Base-by-base conservation (phyloP, 2,113 vertebrate species). In the Etheostoma spectabile region DNA sequence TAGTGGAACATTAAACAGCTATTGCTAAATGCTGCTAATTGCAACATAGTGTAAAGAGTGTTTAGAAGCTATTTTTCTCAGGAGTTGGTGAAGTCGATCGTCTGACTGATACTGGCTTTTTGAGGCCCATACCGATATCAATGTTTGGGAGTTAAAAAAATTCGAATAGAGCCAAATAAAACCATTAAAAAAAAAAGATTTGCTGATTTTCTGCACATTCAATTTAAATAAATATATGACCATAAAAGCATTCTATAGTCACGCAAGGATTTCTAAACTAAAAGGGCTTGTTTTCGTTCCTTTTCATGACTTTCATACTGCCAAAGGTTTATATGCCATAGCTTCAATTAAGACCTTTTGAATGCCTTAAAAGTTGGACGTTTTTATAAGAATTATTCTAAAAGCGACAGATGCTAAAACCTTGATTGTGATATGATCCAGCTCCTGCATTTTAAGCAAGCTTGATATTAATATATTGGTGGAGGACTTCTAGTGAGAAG, bases 361-460 rank as follows among this genome's bases (percentile, higher is more conserved):
- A 74, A 73, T 6, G 11, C 14, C 22, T 30, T 52, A 7, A 49
- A 77, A 81, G 69, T 74, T 49, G 27, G 30, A 27, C 45, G 2
- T 51, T 60, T 67, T 68, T 24, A 16, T 0, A 27, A 80, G 59
- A 60, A 76, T 63, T 42, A 48, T 67, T 79, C n/a, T n/a, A 24
- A 57, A 82, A 81, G 22, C 70, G 68, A 78, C 68, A 72, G 46
- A 82, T 62, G 30, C 16, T 49, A 46, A 74, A 73, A 77, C 61
- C 57, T 79, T 70, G 66, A 62, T 74, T 73, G 60, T 24, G 35
- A 30, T 69, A 5, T 5, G 30, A 71, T 49, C 62, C 59, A 24
- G 63, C 78, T 79, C 61, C 67, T 77, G 74, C 66, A 60, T 83
- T 70, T 83, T 56, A 60, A 77, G 66, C 52, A 46, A 80, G 60